Percentiles rank a stretch among this genome's conserved stretches.
phyloP scores from a whole-genome alignment of 2,888 invertebrate genomes.

The Phasia obesa region DNA sequence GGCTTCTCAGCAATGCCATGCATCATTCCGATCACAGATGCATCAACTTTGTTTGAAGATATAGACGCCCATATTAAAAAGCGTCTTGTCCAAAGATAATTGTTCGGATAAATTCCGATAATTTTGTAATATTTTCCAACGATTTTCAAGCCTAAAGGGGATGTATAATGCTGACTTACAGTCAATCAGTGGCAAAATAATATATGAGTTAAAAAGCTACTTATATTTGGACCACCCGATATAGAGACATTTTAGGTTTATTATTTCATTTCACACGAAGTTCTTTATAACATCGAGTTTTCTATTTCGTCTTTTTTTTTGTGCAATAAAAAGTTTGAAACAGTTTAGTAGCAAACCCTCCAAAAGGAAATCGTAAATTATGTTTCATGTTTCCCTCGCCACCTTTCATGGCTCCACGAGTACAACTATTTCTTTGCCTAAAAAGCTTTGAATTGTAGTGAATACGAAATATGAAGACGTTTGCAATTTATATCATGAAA shows the following conservation, averaged over 20 bases:
- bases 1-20: no score
- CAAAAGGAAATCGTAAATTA: constrained; percentile 27
- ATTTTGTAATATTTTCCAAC: no score
- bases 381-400: neutral
- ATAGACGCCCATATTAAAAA: no score
- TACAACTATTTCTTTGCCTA: constrained; percentile 21
- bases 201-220: no score
- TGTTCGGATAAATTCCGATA: no score
- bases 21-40: no score
- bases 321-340: constrained; percentile 14
- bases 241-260: constrained; percentile 45
- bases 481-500: constrained; percentile 43
- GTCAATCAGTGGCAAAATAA: no score
- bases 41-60: no score
- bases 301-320: constrained; percentile 17
- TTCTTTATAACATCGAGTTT: neutral
- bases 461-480: neutral
- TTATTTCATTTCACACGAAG: constrained; percentile 47
- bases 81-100: no score
- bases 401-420: no score
- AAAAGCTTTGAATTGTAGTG: constrained; percentile 16
- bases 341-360: constrained; percentile 46
- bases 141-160: no score
- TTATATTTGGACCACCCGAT: constrained; percentile 55
- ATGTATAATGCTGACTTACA: no score